A percentile compares a stretch with the other conserved stretches of the same genome.
These are phyloP conservation scores for Oxystoma pomonae DNA, from an alignment of 2,888 invertebrate species.

Conservation along the genomic window DNA sequence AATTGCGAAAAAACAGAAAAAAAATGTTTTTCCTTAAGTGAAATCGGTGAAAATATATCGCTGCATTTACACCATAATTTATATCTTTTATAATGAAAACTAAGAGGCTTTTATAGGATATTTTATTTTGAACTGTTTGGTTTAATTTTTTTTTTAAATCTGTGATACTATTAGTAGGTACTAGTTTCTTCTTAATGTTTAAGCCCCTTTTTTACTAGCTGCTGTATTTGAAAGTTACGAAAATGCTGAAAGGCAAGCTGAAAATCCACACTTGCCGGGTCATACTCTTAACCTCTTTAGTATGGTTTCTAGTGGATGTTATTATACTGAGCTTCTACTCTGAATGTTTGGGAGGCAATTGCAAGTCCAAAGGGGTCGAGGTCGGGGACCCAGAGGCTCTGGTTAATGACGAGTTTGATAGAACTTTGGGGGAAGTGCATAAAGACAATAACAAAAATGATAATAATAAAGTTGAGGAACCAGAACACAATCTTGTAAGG, in stretches of 20 bases:
- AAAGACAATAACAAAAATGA: no score
- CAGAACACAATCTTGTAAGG: background rate
- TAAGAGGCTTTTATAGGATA: background rate
- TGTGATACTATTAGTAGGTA: background rate
- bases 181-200: background rate
- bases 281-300: slow-evolving; percentile 86
- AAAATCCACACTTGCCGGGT: slow-evolving; percentile 92
- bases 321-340: no score
- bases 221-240: slow-evolving; percentile 33
- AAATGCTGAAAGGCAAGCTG: slow-evolving; percentile 83
- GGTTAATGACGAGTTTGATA: slow-evolving; percentile 12
- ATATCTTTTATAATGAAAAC: background rate
- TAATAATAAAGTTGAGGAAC: background rate
- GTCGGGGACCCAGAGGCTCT: slow-evolving; percentile 20
- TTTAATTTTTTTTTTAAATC: background rate
- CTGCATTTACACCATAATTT: background rate
- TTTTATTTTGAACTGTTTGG: slow-evolving; percentile 5
- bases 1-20: background rate
- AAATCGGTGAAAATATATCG: background rate
- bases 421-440: background rate
- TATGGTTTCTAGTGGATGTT: no score
- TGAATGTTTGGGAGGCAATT: slow-evolving; percentile 87
- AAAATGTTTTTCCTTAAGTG: background rate
- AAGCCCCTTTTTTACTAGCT: background rate
- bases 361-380: slow-evolving; percentile 48